Evolutionary conservation across 2,797 vertebrate genomes (phyloP), one percentile per base, ranked within the genome.

Genomic region (Eulemur rubriventer): DNA sequence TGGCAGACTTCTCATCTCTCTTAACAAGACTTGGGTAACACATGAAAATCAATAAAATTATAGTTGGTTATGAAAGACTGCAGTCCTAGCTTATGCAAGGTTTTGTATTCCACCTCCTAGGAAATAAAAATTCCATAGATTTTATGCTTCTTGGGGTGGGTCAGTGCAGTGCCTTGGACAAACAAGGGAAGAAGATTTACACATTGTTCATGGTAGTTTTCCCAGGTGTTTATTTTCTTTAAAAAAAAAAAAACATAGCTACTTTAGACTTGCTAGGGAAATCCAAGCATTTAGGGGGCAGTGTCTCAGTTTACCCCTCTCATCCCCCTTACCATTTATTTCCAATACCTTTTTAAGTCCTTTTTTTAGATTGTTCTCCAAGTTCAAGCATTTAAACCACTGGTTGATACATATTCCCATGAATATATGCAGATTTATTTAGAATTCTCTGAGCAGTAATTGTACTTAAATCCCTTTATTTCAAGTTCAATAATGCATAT

Each of bases 31-130:
- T 96, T 93, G 59, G 48, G 73, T 83, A 98, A 95, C 89, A 91
- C 59, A 89, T 33, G 85, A 97, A 96, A 98, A 97, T 91, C 94
- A 96, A 89, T 97, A 97, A 96, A 98, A 92, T 84, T 92, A 96
- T 22, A 96, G 89, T 70, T 94, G 79, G 76, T 96, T 96, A 91
- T 35, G 50, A 97, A 90, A 86, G 80, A 85, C 43, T 72, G 41
- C 43, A 89, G 52, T 69, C 69, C 55, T 87, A 79, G 86, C 65
- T 75, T 95, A 89, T 73, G 95, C 81, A 46, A 67, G 35, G 69
- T 96, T 96, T 96, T 85, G 48, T 67, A 72, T 79, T 96, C 65
- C 33, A 92, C 48, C 52, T 96, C 80, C 48, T n/a, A 81, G 73
- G 93, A 38, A 87, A 94, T 17, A 80, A 94, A 96, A 92, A 90